A percentile compares a stretch with the other conserved stretches of the same genome.
Conservation (phyloP, 2,113 vertebrate genomes). For the Pygoscelis antarcticus region DNA sequence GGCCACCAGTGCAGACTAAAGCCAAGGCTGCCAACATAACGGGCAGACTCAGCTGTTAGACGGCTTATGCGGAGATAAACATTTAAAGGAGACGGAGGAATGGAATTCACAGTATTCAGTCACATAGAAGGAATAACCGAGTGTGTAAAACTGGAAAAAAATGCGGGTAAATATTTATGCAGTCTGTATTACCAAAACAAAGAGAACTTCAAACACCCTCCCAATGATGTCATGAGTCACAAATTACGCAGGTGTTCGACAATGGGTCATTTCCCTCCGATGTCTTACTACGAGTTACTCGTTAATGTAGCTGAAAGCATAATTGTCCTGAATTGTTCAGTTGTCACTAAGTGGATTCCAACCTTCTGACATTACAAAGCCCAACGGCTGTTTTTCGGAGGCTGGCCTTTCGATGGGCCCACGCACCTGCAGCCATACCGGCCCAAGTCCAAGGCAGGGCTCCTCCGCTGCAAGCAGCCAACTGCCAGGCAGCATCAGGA, state of each 20-base stretch:
- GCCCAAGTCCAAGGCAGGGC: background rate
- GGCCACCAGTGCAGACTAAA: background rate
- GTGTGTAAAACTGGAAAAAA: conserved; percentile 4
- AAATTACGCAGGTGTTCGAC: background rate
- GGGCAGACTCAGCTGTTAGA: background rate
- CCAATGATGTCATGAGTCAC: conserved; percentile 16
- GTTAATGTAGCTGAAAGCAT: conserved; percentile 5
- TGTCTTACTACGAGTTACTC: background rate
- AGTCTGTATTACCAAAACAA: background rate
- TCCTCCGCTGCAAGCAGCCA: background rate
- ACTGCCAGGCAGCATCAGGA: background rate
- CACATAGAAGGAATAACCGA: conserved; percentile 42
- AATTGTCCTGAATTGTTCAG: conserved; percentile 57
- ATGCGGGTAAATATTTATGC: conserved; percentile 15
- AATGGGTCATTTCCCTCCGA: background rate
- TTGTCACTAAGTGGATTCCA: conserved; percentile 69
- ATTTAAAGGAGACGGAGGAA: background rate
- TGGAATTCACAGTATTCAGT: background rate
- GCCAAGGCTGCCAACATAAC: rapidly evolving
- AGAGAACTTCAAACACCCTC: conserved; percentile 5
- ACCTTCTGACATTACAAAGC: background rate
- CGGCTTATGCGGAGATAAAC: background rate
- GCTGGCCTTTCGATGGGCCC: background rate
- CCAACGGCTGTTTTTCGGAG: conserved; percentile 8
- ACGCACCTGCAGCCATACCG: background rate